Evolutionary conservation across 2,888 invertebrate genomes (phyloP).

Genomic region (Calameuta pallipes): DNA sequence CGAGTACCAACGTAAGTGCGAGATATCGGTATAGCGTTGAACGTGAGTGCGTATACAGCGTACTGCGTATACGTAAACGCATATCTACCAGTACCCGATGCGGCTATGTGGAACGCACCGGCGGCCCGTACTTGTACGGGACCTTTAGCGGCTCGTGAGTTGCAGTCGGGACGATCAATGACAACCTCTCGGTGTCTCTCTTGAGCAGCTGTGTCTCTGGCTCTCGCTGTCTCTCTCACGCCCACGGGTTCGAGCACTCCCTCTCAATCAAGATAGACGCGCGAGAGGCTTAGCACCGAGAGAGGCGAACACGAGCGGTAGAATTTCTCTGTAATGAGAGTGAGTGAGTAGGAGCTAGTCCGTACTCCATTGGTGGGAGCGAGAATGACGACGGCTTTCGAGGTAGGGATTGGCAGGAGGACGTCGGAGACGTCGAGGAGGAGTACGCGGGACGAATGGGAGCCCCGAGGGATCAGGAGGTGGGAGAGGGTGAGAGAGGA

Average conservation of each 20-base stretch:
- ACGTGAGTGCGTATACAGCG: not conserved
- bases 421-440: conserved; percentile 34
- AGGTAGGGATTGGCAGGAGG: conserved; percentile 11
- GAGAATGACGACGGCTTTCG: conserved; percentile 11
- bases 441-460: conserved; percentile 38
- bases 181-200: conserved; percentile 51
- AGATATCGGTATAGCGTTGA: not conserved
- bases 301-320: conserved; percentile 25
- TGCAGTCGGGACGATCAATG: conserved; percentile 63
- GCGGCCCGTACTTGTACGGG: conserved; percentile 58
- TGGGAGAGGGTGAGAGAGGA: conserved; percentile 25
- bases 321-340: conserved; percentile 47
- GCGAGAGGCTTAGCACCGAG: conserved; percentile 59
- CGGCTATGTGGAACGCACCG: conserved; percentile 1
- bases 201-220: conserved; percentile 40
- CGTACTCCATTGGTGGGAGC: conserved; percentile 10
- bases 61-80: not conserved
- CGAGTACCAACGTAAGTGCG: not conserved
- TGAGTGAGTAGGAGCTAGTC: conserved; percentile 32
- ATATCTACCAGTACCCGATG: not conserved
- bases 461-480: not conserved
- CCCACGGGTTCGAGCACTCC: conserved; percentile 39
- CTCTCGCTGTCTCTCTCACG: conserved; percentile 31
- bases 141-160: conserved; percentile 64
- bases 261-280: conserved; percentile 65